Percentiles rank a stretch among this genome's conserved stretches.
Conservation (phyloP, 2,888 invertebrate species). For the Nymphalis c-album region DNA sequence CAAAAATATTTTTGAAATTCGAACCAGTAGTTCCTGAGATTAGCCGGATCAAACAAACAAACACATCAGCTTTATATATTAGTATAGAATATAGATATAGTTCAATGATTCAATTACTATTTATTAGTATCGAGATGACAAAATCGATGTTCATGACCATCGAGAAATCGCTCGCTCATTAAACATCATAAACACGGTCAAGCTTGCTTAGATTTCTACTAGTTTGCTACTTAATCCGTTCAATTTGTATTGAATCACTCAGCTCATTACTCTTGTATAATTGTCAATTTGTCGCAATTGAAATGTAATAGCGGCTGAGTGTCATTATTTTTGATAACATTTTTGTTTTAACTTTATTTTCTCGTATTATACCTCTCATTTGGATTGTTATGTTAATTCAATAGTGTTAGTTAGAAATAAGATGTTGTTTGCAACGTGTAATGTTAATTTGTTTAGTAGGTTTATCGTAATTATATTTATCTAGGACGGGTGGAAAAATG, state of each 20-base stretch:
- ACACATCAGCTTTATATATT: no score
- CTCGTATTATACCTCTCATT: no score
- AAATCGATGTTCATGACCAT: conserved; percentile 12
- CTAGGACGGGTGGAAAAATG: no score
- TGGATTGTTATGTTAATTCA: no score
- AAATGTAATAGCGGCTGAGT: background rate
- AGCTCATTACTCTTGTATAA: conserved; percentile 18
- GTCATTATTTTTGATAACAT: background rate
- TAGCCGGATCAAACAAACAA: no score
- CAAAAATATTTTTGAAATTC: no score
- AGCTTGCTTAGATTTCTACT: conserved; percentile 19
- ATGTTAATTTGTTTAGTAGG: no score
- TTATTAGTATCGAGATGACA: background rate
- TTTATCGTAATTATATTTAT: no score
- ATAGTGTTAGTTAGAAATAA: no score
- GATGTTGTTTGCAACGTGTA: no score
- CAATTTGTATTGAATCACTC: conserved; percentile 20
- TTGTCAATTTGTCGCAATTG: conserved; percentile 20
- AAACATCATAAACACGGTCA: conserved; percentile 16
- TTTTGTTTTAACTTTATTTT: background rate
- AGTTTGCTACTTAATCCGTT: background rate
- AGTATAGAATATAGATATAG: no score
- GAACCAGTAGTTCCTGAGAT: no score
- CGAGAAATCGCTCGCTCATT: conserved; percentile 19
- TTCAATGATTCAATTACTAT: background rate